Percentiles rank a stretch among this genome's conserved stretches.
These are phyloP conservation scores for Drosophila littoralis DNA, from an alignment of 1,140 invertebrate species.

Conservation along the genomic window DNA sequence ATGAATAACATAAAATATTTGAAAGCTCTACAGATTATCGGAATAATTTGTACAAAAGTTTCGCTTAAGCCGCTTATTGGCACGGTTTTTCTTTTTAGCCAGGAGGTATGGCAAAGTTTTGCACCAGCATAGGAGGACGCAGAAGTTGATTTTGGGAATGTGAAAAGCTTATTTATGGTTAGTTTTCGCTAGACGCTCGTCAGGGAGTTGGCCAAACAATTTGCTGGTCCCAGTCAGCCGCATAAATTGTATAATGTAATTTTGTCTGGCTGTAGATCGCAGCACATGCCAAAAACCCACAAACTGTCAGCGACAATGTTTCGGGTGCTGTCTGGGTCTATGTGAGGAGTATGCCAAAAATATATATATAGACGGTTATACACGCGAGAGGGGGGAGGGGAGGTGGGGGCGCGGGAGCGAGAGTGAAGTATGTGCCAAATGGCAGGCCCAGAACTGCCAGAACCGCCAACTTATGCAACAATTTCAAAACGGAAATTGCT, in stretches of 20 bases:
- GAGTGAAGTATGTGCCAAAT: conserved; percentile 39
- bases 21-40: conserved; percentile 14
- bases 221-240: conserved; percentile 67
- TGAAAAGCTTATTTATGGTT: conserved; percentile 47
- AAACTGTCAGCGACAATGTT: conserved; percentile 76
- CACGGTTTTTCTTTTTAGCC: neutral
- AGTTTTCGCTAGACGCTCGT: conserved; percentile 31
- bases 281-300: conserved; percentile 59
- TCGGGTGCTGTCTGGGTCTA: conserved; percentile 34
- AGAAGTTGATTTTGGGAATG: neutral
- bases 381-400: neutral
- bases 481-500: conserved; percentile 82
- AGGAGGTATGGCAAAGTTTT: conserved; percentile 9
- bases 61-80: conserved; percentile 30
- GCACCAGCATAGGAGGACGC: too few species aligned
- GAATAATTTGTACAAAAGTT: conserved; percentile 30
- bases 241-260: conserved; percentile 83
- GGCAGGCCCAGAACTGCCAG: conserved; percentile 36
- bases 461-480: conserved; percentile 79
- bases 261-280: conserved; percentile 59
- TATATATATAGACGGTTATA: conserved; percentile 21
- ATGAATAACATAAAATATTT: neutral
- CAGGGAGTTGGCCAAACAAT: conserved; percentile 44
- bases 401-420: neutral
- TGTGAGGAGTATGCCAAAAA: conserved; percentile 68